Evolutionary conservation across 2,113 vertebrate species (phyloP).

Genomic region (Numida meleagris): DNA sequence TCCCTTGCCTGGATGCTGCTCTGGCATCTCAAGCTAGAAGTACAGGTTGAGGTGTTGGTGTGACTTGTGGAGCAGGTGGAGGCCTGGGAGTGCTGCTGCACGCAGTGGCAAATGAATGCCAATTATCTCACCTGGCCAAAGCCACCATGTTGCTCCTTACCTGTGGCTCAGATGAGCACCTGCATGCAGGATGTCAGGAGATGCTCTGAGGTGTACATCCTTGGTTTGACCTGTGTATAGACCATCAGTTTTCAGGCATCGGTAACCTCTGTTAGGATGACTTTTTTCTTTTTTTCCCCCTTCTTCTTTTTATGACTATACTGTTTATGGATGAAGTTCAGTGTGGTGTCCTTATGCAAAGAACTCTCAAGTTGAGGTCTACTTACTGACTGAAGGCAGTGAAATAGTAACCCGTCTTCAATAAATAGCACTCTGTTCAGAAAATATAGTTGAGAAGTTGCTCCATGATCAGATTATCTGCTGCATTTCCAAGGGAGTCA

Average conservation of each 20-base stretch:
- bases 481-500: not conserved
- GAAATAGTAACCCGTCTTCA: not conserved
- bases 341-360: not conserved
- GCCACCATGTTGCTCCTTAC: not conserved
- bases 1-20: conserved; percentile 39
- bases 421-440: not conserved
- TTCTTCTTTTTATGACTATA: not conserved
- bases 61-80: not conserved
- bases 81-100: not conserved
- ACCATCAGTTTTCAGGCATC: not conserved
- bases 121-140: not conserved
- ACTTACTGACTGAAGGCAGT: not conserved
- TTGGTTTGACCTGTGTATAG: not conserved
- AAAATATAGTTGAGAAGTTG: not conserved
- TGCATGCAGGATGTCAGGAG: not conserved
- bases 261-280: not conserved
- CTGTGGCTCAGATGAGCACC: not conserved
- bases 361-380: not conserved
- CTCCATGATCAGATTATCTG: not conserved
- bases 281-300: not conserved
- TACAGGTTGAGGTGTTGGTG: conserved; percentile 43
- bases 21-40: not conserved
- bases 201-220: not conserved
- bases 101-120: not conserved
- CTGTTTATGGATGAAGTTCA: not conserved